These are phyloP conservation scores for Gila robusta DNA, from an alignment of 2,797 vertebrate species.

Conservation along the genomic window DNA sequence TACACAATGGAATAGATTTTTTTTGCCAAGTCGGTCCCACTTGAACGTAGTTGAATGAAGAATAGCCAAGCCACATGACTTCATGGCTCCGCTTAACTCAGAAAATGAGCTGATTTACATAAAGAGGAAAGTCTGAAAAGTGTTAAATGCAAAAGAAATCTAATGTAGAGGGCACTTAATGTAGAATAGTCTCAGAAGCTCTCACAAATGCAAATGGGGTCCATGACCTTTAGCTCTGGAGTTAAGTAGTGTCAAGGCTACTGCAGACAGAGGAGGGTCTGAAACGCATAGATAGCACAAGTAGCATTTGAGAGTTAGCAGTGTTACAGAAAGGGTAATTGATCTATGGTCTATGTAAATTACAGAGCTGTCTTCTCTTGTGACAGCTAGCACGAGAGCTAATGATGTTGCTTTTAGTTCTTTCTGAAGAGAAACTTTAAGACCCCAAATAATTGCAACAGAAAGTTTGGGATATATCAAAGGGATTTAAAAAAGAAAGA, in stretches of 20 bases:
- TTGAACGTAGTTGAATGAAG: conserved; percentile 22
- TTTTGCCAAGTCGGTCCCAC: conserved; percentile 3
- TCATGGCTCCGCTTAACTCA: conserved; percentile 22
- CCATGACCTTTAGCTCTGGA: conserved; percentile 40
- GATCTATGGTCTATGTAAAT: conserved; percentile 30
- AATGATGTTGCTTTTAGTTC: conserved; percentile 8
- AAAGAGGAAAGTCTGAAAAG: conserved; percentile 42
- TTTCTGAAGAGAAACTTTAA: conserved; percentile 12
- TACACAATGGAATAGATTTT: conserved; percentile 20
- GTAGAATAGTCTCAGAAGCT: conserved; percentile 24
- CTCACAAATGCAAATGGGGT: conserved; percentile 29
- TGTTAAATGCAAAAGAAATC: conserved; percentile 34
- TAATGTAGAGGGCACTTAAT: conserved; percentile 24
- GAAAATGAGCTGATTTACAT: conserved; percentile 44
- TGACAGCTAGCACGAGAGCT: neutral
- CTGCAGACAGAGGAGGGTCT: neutral
- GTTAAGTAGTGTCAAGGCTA: conserved; percentile 8
- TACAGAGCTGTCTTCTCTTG: conserved; percentile 23
- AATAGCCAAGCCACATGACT: conserved; percentile 44
- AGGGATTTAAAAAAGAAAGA: neutral
- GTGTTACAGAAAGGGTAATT: conserved; percentile 45
- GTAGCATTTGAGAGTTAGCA: conserved; percentile 23
- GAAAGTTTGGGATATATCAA: neutral
- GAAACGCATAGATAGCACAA: conserved; percentile 16
- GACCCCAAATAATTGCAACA: neutral